These are phyloP conservation scores for Oryzias curvinotus DNA, from an alignment of 2,113 vertebrate species.

Conservation along the genomic window DNA sequence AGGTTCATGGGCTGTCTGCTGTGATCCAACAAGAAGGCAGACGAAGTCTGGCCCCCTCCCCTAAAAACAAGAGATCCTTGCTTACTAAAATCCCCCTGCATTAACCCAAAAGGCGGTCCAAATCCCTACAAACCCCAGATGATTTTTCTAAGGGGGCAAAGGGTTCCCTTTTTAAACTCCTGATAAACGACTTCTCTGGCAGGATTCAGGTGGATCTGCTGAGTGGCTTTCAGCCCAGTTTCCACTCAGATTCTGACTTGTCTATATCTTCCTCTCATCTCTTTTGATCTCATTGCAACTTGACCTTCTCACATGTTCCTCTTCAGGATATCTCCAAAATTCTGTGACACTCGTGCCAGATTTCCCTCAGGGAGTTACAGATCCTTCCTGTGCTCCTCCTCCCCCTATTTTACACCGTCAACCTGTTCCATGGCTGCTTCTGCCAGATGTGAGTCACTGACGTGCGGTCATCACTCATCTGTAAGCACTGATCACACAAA, in stretches of 20 bases:
- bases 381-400: conserved; percentile 2
- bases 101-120: conserved; percentile 54
- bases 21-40: conserved; percentile 68
- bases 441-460: conserved; percentile 14
- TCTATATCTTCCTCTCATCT: conserved; percentile 45
- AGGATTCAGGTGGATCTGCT: conserved; percentile 69
- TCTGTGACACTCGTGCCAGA: conserved; percentile 42
- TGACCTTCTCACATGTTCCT: conserved; percentile 42
- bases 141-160: conserved; percentile 58
- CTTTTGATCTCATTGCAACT: conserved; percentile 32
- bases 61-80: conserved; percentile 66
- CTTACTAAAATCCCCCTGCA: conserved; percentile 60
- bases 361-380: conserved; percentile 40
- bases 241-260: conserved; percentile 67
- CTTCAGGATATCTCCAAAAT: conserved; percentile 23
- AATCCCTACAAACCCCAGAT: conserved; percentile 65
- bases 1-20: conserved; percentile 59
- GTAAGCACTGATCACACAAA: conserved; percentile 22
- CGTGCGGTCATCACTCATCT: conserved; percentile 17
- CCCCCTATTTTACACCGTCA: conserved; percentile 17
- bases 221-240: conserved; percentile 71
- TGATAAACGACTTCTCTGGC: conserved; percentile 74
- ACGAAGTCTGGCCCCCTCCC: conserved; percentile 62
- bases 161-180: conserved; percentile 53
- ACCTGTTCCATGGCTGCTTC: conserved; percentile 7